Percentiles rank a stretch among this genome's conserved stretches.
These are phyloP conservation scores for Euplagia quadripunctaria DNA, from an alignment of 2,888 invertebrate genomes.

Conservation along the genomic window DNA sequence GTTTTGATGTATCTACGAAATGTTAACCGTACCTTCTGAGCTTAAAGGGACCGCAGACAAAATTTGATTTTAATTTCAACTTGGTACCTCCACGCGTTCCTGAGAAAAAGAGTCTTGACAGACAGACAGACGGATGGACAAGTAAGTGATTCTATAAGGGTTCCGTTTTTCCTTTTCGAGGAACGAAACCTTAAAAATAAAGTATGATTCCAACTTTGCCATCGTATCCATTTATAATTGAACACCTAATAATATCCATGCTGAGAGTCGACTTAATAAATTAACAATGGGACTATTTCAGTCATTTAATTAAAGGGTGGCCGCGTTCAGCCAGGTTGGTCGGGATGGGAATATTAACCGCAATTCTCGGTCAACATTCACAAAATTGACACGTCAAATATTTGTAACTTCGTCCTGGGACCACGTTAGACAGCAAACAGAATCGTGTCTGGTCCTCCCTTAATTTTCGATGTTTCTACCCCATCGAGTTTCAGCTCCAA, in stretches of 20 bases:
- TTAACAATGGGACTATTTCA: slow-evolving; percentile 83
- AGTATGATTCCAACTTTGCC: slow-evolving; percentile 20
- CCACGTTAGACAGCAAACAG: slow-evolving; percentile 87
- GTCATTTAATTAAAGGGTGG: slow-evolving; percentile 85
- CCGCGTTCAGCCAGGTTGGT: slow-evolving; percentile 75
- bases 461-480: slow-evolving; percentile 86
- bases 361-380: slow-evolving; percentile 87
- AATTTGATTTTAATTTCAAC: no score
- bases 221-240: slow-evolving; percentile 60
- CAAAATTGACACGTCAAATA: slow-evolving; percentile 88
- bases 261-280: slow-evolving; percentile 71
- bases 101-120: no score
- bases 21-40: no score
- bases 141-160: no score
- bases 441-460: slow-evolving; percentile 87
- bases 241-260: slow-evolving; percentile 62
- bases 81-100: no score
- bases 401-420: slow-evolving; percentile 87
- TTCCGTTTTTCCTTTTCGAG: no score
- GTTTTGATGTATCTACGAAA: no score
- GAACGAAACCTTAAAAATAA: not conserved
- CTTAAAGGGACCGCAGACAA: no score
- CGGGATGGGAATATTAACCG: slow-evolving; percentile 86
- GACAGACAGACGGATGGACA: no score
- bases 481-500: slow-evolving; percentile 55